These are phyloP conservation scores for Drosophila parabipectinata DNA, from an alignment of 1,140 invertebrate species.

Conservation along the genomic window DNA sequence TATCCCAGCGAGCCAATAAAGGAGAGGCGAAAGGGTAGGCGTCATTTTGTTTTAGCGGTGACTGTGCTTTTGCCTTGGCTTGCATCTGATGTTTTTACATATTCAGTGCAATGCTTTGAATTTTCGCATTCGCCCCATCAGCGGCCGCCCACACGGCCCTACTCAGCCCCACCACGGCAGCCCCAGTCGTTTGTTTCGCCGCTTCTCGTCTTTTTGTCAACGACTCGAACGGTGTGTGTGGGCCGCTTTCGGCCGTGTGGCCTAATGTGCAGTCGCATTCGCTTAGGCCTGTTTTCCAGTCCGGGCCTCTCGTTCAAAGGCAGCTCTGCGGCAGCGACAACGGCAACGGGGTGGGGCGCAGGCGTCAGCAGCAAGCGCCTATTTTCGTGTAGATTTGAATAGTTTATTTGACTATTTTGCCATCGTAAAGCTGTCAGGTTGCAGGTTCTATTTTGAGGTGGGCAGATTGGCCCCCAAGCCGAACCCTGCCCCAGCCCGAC, in stretches of 20 bases:
- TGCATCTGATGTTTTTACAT: constrained; percentile 44
- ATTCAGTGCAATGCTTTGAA: background rate
- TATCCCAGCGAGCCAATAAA: background rate
- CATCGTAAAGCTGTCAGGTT: constrained; percentile 38
- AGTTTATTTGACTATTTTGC: constrained; percentile 43
- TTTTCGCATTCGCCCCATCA: constrained; percentile 2
- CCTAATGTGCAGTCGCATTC: constrained; percentile 79
- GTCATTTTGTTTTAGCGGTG: constrained; percentile 54
- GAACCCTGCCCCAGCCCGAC: constrained; percentile 28
- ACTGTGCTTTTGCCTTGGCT: constrained; percentile 36
- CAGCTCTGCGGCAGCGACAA: background rate
- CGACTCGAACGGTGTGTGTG: constrained; percentile 53
- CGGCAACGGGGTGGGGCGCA: constrained; percentile 45
- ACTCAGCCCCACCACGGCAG: background rate
- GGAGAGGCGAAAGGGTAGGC: background rate
- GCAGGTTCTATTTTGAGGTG: constrained; percentile 62
- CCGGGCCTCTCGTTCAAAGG: constrained; percentile 26
- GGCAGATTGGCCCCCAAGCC: constrained; percentile 60
- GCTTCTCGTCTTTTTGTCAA: constrained; percentile 63
- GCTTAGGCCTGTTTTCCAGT: constrained; percentile 67
- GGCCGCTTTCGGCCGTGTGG: constrained; percentile 49
- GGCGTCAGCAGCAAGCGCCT: constrained; percentile 48
- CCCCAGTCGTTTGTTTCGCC: constrained; percentile 5
- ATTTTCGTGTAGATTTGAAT: constrained; percentile 44
- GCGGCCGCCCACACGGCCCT: background rate